These are phyloP conservation scores for Pomatorhinus ruficollis DNA, from an alignment of 2,113 vertebrate genomes.

Conservation along the genomic window DNA sequence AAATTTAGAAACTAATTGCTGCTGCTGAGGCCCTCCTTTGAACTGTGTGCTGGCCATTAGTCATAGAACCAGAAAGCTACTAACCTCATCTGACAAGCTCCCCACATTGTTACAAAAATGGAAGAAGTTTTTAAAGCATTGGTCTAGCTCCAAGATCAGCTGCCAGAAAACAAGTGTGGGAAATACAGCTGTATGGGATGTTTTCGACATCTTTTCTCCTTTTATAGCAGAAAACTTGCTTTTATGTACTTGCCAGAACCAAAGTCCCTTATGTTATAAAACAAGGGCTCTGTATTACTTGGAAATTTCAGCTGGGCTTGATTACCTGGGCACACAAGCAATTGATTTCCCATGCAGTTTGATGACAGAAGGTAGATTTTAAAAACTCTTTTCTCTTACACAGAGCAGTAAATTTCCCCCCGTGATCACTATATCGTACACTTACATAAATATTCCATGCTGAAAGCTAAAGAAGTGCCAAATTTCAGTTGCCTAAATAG, in stretches of 20 bases:
- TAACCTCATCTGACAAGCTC: slow-evolving; percentile 55
- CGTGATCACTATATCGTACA: neutral
- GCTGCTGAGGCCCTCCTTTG: neutral
- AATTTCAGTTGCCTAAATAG: slow-evolving; percentile 9
- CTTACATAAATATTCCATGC: neutral
- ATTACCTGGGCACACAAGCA: slow-evolving; percentile 39
- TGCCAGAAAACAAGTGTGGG: slow-evolving; percentile 77
- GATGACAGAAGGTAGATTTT: neutral
- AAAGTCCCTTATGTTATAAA: slow-evolving; percentile 63
- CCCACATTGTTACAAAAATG: slow-evolving; percentile 71
- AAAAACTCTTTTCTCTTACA: neutral
- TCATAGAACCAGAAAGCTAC: slow-evolving; percentile 34
- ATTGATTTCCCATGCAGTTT: neutral
- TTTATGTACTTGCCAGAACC: slow-evolving; percentile 79
- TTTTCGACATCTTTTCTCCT: slow-evolving; percentile 85
- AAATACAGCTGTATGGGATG: slow-evolving; percentile 68
- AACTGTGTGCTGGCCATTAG: slow-evolving; percentile 22
- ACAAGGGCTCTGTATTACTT: slow-evolving; percentile 25
- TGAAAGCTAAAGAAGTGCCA: slow-evolving; percentile 3
- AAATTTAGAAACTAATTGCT: slow-evolving; percentile 8
- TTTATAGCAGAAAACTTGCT: slow-evolving; percentile 92
- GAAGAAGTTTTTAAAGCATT: slow-evolving; percentile 68
- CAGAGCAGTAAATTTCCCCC: neutral
- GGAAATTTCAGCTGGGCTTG: slow-evolving; percentile 23
- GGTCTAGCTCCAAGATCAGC: slow-evolving; percentile 63